phyloP scores from a whole-genome alignment of 2,797 vertebrate species.

The Cheirogaleus major region DNA sequence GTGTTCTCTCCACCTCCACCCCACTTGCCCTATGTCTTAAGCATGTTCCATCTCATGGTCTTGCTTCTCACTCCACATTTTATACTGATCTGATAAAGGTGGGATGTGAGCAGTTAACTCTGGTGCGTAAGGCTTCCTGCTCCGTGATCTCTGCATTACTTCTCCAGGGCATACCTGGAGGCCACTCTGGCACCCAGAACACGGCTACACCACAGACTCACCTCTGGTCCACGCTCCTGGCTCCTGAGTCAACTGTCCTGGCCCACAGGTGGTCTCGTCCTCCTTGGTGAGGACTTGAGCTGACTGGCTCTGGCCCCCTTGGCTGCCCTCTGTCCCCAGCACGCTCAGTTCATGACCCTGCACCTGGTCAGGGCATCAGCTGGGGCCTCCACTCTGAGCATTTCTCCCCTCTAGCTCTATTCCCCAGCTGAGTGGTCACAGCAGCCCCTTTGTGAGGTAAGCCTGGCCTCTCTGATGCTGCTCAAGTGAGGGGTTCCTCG shows the following conservation, averaged over 20 bases:
- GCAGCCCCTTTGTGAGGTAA: constrained; percentile 66
- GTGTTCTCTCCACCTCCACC: background rate
- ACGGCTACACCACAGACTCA: background rate
- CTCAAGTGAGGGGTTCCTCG: background rate
- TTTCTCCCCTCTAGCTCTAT: background rate
- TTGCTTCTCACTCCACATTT: background rate
- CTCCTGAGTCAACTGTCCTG: background rate
- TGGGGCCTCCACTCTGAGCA: background rate
- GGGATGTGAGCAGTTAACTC: background rate
- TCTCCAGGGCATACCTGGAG: fast-evolving
- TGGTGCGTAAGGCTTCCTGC: background rate
- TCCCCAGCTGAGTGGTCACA: background rate
- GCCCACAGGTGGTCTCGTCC: background rate
- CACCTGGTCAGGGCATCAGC: background rate
- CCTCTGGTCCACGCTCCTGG: background rate
- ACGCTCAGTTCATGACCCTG: background rate
- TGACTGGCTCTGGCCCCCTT: no score
- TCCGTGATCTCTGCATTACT: background rate
- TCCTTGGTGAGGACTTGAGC: background rate
- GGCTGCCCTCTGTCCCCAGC: background rate
- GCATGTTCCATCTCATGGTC: background rate
- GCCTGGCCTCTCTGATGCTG: background rate
- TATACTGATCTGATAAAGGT: background rate
- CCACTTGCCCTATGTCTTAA: background rate
- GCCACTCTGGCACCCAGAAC: fast-evolving